These are phyloP conservation scores for Macropus fuliginosus DNA, from an alignment of 2,797 vertebrate genomes.

Conservation along the genomic window DNA sequence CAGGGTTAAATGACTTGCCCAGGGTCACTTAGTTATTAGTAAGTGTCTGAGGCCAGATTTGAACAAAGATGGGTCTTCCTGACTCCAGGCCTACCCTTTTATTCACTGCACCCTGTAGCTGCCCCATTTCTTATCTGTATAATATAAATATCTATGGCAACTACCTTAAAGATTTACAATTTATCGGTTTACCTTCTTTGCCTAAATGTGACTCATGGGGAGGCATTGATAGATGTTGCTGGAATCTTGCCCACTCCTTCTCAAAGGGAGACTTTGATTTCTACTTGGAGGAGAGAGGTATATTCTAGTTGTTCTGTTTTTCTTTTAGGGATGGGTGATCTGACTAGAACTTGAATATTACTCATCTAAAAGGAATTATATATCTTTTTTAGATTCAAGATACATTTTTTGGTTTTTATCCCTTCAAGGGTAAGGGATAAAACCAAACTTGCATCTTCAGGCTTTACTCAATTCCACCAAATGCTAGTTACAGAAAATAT, in stretches of 20 bases:
- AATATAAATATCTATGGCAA: background rate
- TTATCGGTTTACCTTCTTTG: background rate
- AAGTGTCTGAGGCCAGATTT: no score
- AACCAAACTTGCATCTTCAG: background rate
- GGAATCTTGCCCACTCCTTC: background rate
- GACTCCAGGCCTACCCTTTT: no score
- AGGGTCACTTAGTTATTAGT: no score
- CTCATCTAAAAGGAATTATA: background rate
- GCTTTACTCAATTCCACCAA: background rate
- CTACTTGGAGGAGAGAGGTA: background rate
- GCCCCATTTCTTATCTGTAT: no score
- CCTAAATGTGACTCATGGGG: background rate
- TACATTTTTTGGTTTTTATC: background rate
- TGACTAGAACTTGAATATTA: background rate
- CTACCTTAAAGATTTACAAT: background rate
- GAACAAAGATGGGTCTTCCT: no score
- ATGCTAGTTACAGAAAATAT: background rate
- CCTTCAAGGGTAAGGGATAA: background rate
- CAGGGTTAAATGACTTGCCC: no score
- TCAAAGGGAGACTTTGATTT: background rate
- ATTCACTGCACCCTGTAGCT: no score
- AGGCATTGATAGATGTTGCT: background rate
- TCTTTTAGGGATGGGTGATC: background rate
- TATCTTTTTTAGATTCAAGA: background rate
- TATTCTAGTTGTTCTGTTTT: background rate